A percentile compares a stretch with the other conserved stretches of the same genome.
Evolutionary conservation across 2,797 vertebrate genomes (phyloP).

Genomic region (Cossypha polioptera): DNA sequence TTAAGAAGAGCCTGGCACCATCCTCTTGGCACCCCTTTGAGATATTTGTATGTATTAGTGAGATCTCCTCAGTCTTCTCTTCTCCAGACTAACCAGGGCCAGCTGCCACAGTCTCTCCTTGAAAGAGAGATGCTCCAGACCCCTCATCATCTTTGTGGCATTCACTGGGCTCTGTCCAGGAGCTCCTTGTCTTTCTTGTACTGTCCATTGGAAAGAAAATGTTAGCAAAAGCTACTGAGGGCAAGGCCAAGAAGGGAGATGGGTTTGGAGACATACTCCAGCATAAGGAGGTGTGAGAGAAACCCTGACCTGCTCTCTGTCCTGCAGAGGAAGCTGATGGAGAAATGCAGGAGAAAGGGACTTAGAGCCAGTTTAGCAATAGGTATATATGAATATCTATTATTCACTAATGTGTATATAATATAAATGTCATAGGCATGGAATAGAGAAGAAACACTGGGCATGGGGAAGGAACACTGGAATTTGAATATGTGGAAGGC

Average conservation of each 20-base stretch:
- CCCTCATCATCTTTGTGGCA: not conserved
- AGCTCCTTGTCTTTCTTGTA: not conserved
- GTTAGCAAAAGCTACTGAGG: not conserved
- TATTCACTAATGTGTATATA: not conserved
- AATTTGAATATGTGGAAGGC: not conserved
- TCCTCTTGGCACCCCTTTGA: not conserved
- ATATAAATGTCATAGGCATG: not conserved
- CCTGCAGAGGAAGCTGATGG: not conserved
- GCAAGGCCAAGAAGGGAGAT: not conserved
- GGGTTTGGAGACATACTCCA: not conserved
- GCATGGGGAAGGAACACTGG: not conserved
- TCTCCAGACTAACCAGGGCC: not conserved
- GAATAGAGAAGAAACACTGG: not conserved
- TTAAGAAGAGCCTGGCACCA: not conserved
- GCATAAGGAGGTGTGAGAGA: not conserved
- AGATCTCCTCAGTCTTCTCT: not conserved
- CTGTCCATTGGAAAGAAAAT: not conserved
- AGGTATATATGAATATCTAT: not conserved
- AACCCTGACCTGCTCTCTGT: not conserved
- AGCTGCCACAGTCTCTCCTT: not conserved
- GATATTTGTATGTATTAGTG: not conserved
- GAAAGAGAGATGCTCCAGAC: not conserved
- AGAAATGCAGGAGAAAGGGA: not conserved
- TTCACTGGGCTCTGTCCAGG: not conserved
- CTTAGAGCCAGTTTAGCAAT: too few relatives aligned